phyloP scores from a whole-genome alignment of 1,140 invertebrate genomes.

The Lordiphosa stackelbergi region DNA sequence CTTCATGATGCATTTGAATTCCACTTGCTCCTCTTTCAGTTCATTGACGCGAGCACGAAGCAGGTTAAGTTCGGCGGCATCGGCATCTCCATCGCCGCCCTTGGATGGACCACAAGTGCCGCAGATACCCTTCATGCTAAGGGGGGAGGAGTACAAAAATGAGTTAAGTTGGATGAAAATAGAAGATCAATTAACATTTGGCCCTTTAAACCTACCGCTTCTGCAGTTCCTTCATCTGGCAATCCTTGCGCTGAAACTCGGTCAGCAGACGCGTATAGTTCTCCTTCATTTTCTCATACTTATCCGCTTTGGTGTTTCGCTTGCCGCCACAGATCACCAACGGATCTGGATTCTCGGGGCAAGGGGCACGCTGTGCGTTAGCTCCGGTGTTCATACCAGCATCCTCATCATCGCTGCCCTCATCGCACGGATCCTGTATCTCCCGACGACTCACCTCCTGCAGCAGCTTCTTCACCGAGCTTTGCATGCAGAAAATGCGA shows the following conservation, averaged over 20 bases:
- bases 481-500: slow-evolving; percentile 60
- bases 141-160: no score
- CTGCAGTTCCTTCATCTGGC: slow-evolving; percentile 67
- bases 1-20: slow-evolving; percentile 82
- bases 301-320: slow-evolving; percentile 62
- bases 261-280: slow-evolving; percentile 67
- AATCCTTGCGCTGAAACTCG: slow-evolving; percentile 68
- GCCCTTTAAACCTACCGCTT: slow-evolving; percentile 54
- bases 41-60: slow-evolving; percentile 62
- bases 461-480: slow-evolving; percentile 57
- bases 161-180: no score
- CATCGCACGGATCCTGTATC: slow-evolving; percentile 16
- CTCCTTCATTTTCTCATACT: slow-evolving; percentile 69
- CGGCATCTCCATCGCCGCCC: slow-evolving; percentile 40
- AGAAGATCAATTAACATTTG: no score
- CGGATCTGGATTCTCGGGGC: slow-evolving; percentile 61
- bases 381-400: not conserved
- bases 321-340: slow-evolving; percentile 63
- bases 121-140: slow-evolving; percentile 58
- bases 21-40: slow-evolving; percentile 78
- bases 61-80: slow-evolving; percentile 62
- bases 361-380: slow-evolving; percentile 14
- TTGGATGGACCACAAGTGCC: slow-evolving; percentile 27
- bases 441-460: slow-evolving; percentile 55
- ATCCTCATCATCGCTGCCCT: slow-evolving; percentile 13